Evolutionary conservation across 2,888 invertebrate genomes (phyloP), one percentile per base, ranked within the genome.

Genomic region (Diadegma fenestrale): DNA sequence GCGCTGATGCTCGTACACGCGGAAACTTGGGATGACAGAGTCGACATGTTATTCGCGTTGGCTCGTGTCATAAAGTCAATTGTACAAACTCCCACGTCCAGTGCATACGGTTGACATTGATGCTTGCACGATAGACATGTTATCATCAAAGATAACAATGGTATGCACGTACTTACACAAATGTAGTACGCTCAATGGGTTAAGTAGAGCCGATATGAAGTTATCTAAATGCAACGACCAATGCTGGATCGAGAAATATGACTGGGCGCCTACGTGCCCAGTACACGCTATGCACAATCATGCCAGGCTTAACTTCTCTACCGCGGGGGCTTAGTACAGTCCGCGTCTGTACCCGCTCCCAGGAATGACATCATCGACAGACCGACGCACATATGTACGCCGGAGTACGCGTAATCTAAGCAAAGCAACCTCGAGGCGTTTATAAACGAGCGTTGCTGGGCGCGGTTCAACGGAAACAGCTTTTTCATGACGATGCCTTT

Each of bases 381-480:
- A 68, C 77, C 41, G 37, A 37, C 54, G 54, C 66, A 30, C 58
- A 58, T 45, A 66, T 48, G 64, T 45, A 19, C 64, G 61, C 63
- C 43, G 43, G 75, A 71, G 80, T 66, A 48, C 75, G 76, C 73
- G 80, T 80, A 78, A 83, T 83, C 83, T 68, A 80, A 86, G 80
- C 54, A 80, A 83, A 80, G 48, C 69, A 64, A 68, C 64, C 86
- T 73, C 19, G 77, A 54, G 64, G 68, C 80, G 73, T 80, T 80
- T 80, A 86, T 72, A 82, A 82, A 63, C 66, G 66, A 66, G 66
- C 76, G 82, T 77, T 80, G 77, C 45, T 68, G 45, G 80, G 82
- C 80, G 77, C 80, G 73, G 77, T 83, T 68, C 51, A 82, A 86
- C 76, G 82, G 82, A 86, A 80, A 82, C 83, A 68, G 80, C 77